Evolutionary conservation across 2,113 vertebrate species (phyloP), one percentile per base, ranked within the genome.

Genomic region (Hiodon tergisus): DNA sequence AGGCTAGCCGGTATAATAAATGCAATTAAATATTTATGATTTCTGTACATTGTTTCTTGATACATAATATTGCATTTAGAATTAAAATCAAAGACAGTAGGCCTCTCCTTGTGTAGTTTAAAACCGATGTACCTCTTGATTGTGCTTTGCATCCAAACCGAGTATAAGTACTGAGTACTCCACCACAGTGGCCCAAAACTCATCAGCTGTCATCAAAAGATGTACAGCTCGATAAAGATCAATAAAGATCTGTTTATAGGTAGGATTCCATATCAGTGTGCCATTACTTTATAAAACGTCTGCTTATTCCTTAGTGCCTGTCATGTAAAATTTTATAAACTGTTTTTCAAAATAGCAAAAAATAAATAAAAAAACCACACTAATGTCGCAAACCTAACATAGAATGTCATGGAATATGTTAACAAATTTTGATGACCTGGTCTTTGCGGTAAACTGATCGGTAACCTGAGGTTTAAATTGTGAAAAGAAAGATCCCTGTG

Each of bases 401-500:
- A 54, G 16, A 9, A 58, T 9, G 10, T 53, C 10, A 16, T 13
- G 6, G 61, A 63, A 16, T 57, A 46, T 17, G 69, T 52, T 17
- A 10, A 13, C 47, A 6, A 10, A 16, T 71, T 71, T 10, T 54
- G 8, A 71, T 57, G 47, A 52, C 73, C 54, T 47, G 48, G 53
- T 67, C 65, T 80, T 76, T 83, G 82, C 83, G 84, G 84, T 83
- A 83, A 84, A 78, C 83, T 88, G 84, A 80, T 79, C 81, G 82
- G 82, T 86, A 84, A 80, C 89, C 83, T 90, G 87, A 91, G 89
- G 88, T 90, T 88, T 88, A 85, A 70, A 83, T 84, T 75, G 81
- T 84, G 83, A 82, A 78, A 78, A 77, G 73, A 88, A 81, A 84
- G 72, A 85, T 85, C 74, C 75, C 83, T 85, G 81, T 80, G 71